Conservation (phyloP, 2,888 invertebrate species). For the Pollenia griseotomentosa region DNA sequence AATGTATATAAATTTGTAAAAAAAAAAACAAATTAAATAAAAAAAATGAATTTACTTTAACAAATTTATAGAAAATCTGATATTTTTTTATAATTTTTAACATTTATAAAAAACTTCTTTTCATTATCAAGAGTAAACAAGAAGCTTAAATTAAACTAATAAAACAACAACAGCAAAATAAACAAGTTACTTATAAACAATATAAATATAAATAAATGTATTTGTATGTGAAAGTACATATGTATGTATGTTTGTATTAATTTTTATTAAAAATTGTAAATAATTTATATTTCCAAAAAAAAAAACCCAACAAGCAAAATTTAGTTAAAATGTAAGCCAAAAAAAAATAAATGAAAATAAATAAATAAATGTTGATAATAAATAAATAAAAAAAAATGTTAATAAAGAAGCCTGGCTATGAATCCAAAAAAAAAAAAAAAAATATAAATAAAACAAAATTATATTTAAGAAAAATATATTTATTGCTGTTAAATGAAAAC, state of each 20-base stretch:
- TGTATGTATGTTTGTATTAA: constrained; percentile 1
- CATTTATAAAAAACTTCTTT: constrained; percentile 1
- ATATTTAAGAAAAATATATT: constrained; percentile 50
- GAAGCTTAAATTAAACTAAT: constrained; percentile 35
- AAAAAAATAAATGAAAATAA: background rate
- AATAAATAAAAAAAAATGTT: constrained; percentile 33
- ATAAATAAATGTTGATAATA: constrained; percentile 46
- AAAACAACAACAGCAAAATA: background rate
- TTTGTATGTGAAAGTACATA: background rate
- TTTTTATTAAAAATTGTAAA: constrained; percentile 51
- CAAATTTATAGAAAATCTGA: constrained; percentile 1
- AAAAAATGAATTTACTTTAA: background rate
- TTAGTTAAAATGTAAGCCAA: constrained; percentile 24
- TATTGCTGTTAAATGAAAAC: constrained; percentile 70
- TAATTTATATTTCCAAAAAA: constrained; percentile 23
- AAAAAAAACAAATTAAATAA: background rate
- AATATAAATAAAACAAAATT: constrained; percentile 3
- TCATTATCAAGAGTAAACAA: background rate
- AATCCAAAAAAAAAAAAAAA: constrained; percentile 37
- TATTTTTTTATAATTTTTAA: constrained; percentile 1
- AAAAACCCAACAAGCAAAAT: constrained; percentile 1
- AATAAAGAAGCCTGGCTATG: constrained; percentile 60
- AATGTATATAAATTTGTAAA: constrained; percentile 38
- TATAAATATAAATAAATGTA: background rate
- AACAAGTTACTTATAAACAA: background rate